Conservation (phyloP, 2,888 invertebrate species). For the Apamea epomidion region DNA sequence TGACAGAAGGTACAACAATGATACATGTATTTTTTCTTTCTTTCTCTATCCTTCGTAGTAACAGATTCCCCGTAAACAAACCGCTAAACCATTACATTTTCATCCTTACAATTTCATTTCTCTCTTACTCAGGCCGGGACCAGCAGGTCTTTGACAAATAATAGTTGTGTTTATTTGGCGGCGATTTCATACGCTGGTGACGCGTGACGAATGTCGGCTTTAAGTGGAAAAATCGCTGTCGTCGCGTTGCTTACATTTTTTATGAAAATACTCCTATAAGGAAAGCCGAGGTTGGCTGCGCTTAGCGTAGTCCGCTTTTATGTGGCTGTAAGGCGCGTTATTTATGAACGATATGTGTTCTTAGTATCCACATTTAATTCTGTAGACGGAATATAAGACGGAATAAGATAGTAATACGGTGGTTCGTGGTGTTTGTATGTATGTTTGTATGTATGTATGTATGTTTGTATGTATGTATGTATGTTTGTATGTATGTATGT, state of each 20-base stretch:
- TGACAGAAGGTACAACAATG: not conserved
- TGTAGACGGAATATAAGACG: slow-evolving; percentile 19
- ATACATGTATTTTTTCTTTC: not conserved
- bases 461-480: no score
- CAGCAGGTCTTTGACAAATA: slow-evolving; percentile 70
- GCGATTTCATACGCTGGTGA: slow-evolving; percentile 76
- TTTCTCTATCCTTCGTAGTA: not conserved
- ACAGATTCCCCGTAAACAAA: not conserved
- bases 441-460: no score
- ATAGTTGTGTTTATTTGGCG: slow-evolving; percentile 74
- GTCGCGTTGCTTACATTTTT: slow-evolving; percentile 71
- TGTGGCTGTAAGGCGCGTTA: slow-evolving; percentile 56
- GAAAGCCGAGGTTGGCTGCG: slow-evolving; percentile 63
- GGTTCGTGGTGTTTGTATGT: slow-evolving; percentile 11
- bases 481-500: no score
- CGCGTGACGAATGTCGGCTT: slow-evolving; percentile 77
- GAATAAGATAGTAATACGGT: slow-evolving; percentile 53
- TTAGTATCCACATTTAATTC: slow-evolving; percentile 40
- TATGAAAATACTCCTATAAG: slow-evolving; percentile 70
- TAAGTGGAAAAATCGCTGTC: slow-evolving; percentile 72
- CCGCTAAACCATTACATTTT: slow-evolving; percentile 23
- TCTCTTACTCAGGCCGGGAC: slow-evolving; percentile 38
- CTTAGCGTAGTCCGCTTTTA: slow-evolving; percentile 59
- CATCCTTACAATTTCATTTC: slow-evolving; percentile 37
- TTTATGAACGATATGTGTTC: slow-evolving; percentile 62